Conservation (phyloP, 2,113 vertebrate species). For the Boleophthalmus pectinirostris region DNA sequence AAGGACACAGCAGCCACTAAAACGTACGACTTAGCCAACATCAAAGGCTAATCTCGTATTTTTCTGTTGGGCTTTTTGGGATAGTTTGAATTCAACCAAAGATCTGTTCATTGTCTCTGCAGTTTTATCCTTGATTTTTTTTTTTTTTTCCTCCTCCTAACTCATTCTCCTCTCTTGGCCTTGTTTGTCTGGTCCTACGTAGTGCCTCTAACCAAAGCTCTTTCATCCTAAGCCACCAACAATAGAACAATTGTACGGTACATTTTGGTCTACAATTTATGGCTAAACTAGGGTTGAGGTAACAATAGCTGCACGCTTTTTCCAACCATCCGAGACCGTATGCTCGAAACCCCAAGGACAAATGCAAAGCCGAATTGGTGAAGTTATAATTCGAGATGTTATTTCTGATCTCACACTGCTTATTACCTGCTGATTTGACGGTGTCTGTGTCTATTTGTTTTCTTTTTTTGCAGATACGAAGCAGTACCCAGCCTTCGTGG, state of each 20-base stretch:
- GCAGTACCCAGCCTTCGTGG: conserved; percentile 97
- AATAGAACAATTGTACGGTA: conserved; percentile 42
- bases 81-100: conserved; percentile 56
- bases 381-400: conserved; percentile 5
- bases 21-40: conserved; percentile 71
- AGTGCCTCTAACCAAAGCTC: conserved; percentile 49
- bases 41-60: conserved; percentile 76
- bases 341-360: conserved; percentile 23
- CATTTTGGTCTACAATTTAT: conserved; percentile 44
- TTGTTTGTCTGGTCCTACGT: conserved; percentile 33
- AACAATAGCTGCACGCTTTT: conserved; percentile 30
- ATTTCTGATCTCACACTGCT: neutral
- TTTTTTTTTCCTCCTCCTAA: neutral
- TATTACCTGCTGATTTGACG: conserved; percentile 1
- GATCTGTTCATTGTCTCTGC: conserved; percentile 56
- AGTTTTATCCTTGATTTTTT: conserved; percentile 27
- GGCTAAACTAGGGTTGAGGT: conserved; percentile 30
- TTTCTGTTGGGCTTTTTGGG: conserved; percentile 64
- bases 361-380: conserved; percentile 16
- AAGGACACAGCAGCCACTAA: conserved; percentile 57
- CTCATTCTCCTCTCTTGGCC: conserved; percentile 30
- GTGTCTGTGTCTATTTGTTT: neutral
- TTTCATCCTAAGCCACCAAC: conserved; percentile 55
- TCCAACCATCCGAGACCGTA: conserved; percentile 24
- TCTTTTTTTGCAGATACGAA: conserved; percentile 86